Evolutionary conservation across 2,797 vertebrate species (phyloP).

Genomic region (Onychomys leucogaster): DNA sequence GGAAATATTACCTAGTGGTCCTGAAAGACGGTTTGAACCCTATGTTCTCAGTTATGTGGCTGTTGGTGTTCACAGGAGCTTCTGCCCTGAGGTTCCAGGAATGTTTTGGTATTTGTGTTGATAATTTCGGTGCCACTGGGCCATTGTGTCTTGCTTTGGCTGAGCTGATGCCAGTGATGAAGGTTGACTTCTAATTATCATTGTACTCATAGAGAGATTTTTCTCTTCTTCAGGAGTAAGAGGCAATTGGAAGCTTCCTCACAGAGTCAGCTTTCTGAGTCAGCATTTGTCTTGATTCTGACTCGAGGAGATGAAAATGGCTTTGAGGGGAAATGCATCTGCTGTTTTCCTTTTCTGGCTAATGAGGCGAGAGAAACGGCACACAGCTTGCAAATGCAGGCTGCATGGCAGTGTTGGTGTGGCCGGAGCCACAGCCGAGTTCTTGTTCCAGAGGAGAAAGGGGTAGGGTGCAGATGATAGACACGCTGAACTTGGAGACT

Average conservation of each 20-base stretch:
- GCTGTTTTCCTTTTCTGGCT: neutral
- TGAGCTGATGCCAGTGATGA: conserved; percentile 30
- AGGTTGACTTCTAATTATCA: conserved; percentile 21
- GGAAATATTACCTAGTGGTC: neutral
- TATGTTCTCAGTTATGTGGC: neutral
- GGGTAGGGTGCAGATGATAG: neutral
- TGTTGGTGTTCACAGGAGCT: neutral
- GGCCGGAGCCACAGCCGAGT: neutral
- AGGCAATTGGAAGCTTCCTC: neutral
- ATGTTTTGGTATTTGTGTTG: neutral
- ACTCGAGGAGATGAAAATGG: neutral
- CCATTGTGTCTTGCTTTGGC: neutral
- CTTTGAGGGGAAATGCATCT: neutral
- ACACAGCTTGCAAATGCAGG: neutral
- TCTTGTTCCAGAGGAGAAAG: neutral
- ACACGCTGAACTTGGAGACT: neutral
- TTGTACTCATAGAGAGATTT: neutral
- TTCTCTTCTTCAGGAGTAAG: neutral
- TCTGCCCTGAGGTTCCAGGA: neutral
- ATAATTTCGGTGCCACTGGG: neutral
- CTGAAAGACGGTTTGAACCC: neutral
- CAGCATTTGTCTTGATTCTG: neutral
- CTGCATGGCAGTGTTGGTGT: too few species aligned
- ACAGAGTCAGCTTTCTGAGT: neutral
- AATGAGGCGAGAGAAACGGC: neutral